Percentiles rank a stretch among this genome's conserved stretches.
phyloP scores from a whole-genome alignment of 1,140 invertebrate genomes.

The Lethrus apterus region DNA sequence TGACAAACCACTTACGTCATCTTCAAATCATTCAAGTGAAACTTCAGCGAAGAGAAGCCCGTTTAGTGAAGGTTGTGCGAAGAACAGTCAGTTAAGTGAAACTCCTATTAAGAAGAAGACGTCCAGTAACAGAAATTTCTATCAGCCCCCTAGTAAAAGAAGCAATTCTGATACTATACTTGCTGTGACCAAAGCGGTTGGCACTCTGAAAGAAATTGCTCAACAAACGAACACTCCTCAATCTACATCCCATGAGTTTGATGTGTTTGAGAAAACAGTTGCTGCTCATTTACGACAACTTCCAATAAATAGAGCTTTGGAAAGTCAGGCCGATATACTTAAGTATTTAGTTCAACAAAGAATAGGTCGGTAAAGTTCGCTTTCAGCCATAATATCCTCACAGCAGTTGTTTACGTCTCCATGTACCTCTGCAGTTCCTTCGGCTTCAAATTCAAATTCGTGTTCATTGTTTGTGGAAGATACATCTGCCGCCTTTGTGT shows the following conservation, averaged over 20 bases:
- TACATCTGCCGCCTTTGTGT: neutral
- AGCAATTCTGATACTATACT: neutral
- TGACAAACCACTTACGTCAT: neutral
- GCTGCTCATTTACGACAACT: no score
- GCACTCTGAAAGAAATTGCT: neutral
- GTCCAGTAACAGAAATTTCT: neutral
- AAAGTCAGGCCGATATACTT: neutral
- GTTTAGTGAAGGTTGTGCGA: neutral
- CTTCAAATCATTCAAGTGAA: neutral
- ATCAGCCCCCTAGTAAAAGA: neutral
- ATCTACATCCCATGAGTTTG: neutral
- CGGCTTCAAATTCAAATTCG: slow-evolving; percentile 1
- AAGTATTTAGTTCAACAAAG: neutral
- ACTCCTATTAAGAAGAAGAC: neutral
- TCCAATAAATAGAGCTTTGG: no score
- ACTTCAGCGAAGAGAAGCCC: neutral
- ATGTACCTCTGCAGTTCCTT: neutral
- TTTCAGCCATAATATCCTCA: neutral
- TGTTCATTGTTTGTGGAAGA: neutral
- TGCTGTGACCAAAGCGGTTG: neutral
- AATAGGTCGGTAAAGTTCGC: neutral
- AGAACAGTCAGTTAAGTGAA: neutral
- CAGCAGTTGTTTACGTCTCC: neutral
- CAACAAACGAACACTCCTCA: neutral
- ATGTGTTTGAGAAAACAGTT: neutral